These are phyloP conservation scores for Vidua macroura DNA, from an alignment of 2,113 vertebrate species.

Conservation along the genomic window DNA sequence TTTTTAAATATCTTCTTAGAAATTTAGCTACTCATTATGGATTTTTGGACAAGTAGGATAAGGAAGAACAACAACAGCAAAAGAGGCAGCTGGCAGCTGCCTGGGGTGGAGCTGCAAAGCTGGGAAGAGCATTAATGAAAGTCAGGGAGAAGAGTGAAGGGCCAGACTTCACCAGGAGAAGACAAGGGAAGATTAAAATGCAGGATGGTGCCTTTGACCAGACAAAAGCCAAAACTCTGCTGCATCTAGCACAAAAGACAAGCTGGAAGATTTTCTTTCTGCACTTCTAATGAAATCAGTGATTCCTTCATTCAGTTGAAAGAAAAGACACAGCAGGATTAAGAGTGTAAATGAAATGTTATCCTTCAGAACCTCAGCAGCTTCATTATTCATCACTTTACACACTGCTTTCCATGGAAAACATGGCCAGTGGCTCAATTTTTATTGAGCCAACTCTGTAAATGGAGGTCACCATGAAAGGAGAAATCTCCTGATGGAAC, in stretches of 20 bases:
- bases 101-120: neutral
- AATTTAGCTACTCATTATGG: neutral
- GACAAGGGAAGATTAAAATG: neutral
- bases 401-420: neutral
- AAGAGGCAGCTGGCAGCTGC: constrained; percentile 40
- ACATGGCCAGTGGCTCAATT: neutral
- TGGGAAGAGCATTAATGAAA: neutral
- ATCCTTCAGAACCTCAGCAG: neutral
- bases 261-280: neutral
- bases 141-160: rapidly evolving
- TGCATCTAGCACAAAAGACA: neutral
- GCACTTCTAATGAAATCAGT: neutral
- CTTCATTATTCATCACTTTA: neutral
- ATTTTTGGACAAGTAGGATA: neutral
- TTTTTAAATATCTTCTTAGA: neutral
- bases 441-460: neutral
- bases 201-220: neutral
- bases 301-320: neutral
- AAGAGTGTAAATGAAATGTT: neutral
- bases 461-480: rapidly evolving
- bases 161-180: neutral
- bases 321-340: neutral
- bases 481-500: neutral
- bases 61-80: neutral
- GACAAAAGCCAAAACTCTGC: neutral